These are phyloP conservation scores for Lordiphosa collinella DNA, from an alignment of 1,140 invertebrate species.

Conservation along the genomic window DNA sequence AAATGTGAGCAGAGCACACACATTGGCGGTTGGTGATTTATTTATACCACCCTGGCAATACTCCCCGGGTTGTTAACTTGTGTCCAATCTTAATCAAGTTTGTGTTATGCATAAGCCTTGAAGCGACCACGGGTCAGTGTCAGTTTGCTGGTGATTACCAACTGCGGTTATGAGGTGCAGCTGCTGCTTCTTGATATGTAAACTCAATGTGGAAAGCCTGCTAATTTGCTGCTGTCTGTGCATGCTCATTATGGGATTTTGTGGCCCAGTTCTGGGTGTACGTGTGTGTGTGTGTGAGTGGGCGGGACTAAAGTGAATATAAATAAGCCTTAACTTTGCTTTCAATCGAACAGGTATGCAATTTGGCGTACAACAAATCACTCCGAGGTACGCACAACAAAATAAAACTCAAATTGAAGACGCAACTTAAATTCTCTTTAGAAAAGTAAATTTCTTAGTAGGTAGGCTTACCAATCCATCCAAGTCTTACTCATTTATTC, in stretches of 20 bases:
- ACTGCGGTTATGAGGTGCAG: conserved; percentile 45
- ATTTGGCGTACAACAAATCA: conserved; percentile 69
- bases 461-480: no score
- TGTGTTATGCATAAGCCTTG: conserved; percentile 44
- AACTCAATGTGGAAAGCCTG: conserved; percentile 38
- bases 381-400: conserved; percentile 43
- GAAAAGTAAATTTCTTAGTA: neutral
- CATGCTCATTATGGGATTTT: conserved; percentile 59
- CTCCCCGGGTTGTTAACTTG: neutral
- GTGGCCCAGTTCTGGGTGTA: conserved; percentile 13
- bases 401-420: conserved; percentile 12
- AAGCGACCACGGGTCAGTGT: neutral
- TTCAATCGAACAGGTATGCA: conserved; percentile 57
- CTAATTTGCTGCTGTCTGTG: conserved; percentile 62
- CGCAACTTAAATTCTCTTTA: neutral
- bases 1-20: conserved; percentile 16
- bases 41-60: conserved; percentile 36
- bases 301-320: conserved; percentile 33
- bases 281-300: neutral
- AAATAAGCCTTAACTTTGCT: conserved; percentile 54
- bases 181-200: conserved; percentile 28
- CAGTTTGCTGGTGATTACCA: conserved; percentile 38
- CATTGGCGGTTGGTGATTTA: conserved; percentile 31
- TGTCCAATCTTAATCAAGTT: conserved; percentile 53
- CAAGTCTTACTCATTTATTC: no score